Conservation (phyloP, 2,797 vertebrate genomes). For the Epinephelus malabaricus region DNA sequence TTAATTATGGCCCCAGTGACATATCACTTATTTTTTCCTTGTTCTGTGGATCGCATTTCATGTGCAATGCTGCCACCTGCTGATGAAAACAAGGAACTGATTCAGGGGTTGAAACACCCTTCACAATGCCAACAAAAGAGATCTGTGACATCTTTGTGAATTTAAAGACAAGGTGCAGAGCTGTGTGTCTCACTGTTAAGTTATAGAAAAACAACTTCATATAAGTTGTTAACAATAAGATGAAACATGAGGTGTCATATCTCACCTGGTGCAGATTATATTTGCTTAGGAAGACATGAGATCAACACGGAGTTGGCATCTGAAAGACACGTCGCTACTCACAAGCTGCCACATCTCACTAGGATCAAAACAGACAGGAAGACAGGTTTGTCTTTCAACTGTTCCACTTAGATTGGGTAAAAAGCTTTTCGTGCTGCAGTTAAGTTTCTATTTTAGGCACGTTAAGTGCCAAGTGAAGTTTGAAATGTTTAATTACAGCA, state of each 20-base stretch:
- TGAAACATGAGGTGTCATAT: conserved; percentile 9
- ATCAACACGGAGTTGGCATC: conserved; percentile 9
- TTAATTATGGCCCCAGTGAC: conserved; percentile 66
- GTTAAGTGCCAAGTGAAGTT: conserved; percentile 51
- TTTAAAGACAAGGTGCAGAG: background rate
- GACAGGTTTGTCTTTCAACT: conserved; percentile 52
- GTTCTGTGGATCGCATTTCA: conserved; percentile 55
- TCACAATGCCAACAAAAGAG: background rate
- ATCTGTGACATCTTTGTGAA: background rate
- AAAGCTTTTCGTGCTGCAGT: conserved; percentile 39
- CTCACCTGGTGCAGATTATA: conserved; percentile 1
- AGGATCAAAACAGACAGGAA: conserved; percentile 55
- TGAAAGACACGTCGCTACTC: conserved; percentile 43
- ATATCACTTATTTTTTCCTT: conserved; percentile 47
- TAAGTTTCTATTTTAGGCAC: conserved; percentile 60
- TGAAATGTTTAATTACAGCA: conserved; percentile 61
- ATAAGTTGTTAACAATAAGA: background rate
- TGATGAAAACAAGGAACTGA: conserved; percentile 40
- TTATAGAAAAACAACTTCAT: background rate
- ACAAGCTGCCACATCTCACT: conserved; percentile 44
- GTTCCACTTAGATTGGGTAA: conserved; percentile 26
- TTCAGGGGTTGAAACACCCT: background rate
- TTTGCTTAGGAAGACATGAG: conserved; percentile 20
- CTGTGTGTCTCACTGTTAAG: background rate
- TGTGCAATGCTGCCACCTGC: conserved; percentile 84